Base-by-base conservation (phyloP, 1,140 invertebrate species). In the Neocloeon triangulifer region DNA sequence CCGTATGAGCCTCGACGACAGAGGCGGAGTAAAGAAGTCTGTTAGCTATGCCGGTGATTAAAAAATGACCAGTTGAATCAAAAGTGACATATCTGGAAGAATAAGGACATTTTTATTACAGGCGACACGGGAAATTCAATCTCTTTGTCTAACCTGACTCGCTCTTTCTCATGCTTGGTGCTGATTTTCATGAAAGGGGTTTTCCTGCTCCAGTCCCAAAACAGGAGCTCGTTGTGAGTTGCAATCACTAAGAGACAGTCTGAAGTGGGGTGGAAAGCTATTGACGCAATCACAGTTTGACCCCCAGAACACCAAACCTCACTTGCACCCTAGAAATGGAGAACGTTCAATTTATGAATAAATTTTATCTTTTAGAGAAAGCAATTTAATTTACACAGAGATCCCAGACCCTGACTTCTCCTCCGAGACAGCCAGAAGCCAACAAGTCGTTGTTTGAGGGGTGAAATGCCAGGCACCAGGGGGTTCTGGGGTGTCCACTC, bases 361-460 rank as follows among this genome's bases (percentile, higher is more conserved):
- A n/a, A n/a, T n/a, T n/a, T n/a, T n/a, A n/a, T n/a, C n/a, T n/a
- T n/a, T n/a, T n/a, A n/a, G n/a, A n/a, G n/a, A n/a, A n/a, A n/a
- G n/a, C n/a, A n/a, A n/a, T n/a, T n/a, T n/a, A n/a, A 61, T 69
- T 69, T 60, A 84, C 79, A 55, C 67, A 73, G 12, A 88, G 59
- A 58, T 89, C 81, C 84, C 84, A 89, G 15, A 89, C 78, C 40
- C 81, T 59, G 22, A 89, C 81, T 66, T 88, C 75, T 13, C 85
- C 85, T 10, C 71, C 80, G 1, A 89, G 58, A 53, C 85, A 91
- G 0, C 85, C 84, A 22, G 79, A 81, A 10, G 80, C 84, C 32
- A 88, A 59, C 28, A 88, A 71, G 41, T 84, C 67, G 50, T 74
- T 73, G 25, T 70, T 75, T 2, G 73, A 70, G 1, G 82, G 82